These are phyloP conservation scores for Erithacus rubecula DNA, from an alignment of 2,797 vertebrate genomes.

Conservation along the genomic window DNA sequence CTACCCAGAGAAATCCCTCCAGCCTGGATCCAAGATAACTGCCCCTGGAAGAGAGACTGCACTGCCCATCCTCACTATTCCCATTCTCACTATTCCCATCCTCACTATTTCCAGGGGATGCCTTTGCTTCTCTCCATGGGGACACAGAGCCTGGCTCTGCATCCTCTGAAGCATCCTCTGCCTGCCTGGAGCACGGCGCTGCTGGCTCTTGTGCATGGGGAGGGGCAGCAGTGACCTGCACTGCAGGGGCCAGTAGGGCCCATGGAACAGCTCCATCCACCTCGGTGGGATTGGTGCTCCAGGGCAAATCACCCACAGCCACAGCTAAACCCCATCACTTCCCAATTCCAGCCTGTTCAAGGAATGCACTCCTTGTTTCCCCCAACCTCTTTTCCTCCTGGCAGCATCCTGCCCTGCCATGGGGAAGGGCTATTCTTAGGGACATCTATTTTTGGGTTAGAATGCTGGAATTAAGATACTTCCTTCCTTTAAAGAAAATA, in stretches of 20 bases:
- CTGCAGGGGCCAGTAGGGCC: neutral
- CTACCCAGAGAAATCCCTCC: neutral
- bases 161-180: neutral
- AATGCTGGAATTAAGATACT: slow-evolving; percentile 60
- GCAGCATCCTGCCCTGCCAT: slow-evolving; percentile 33
- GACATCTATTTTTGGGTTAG: neutral
- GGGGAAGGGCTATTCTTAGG: slow-evolving; percentile 57
- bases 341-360: neutral
- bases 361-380: neutral
- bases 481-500: slow-evolving; percentile 64
- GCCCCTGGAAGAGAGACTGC: neutral
- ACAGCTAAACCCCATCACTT: neutral
- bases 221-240: neutral
- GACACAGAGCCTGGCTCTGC: neutral
- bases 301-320: fast-evolving
- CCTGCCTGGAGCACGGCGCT: neutral
- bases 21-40: neutral
- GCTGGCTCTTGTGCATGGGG: neutral
- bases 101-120: neutral
- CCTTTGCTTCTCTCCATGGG: neutral
- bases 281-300: fast-evolving
- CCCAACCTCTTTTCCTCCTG: neutral
- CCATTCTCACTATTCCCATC: neutral
- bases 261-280: neutral
- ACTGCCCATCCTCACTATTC: fast-evolving